phyloP scores from a whole-genome alignment of 2,888 invertebrate genomes.

The Tortrix viridana region DNA sequence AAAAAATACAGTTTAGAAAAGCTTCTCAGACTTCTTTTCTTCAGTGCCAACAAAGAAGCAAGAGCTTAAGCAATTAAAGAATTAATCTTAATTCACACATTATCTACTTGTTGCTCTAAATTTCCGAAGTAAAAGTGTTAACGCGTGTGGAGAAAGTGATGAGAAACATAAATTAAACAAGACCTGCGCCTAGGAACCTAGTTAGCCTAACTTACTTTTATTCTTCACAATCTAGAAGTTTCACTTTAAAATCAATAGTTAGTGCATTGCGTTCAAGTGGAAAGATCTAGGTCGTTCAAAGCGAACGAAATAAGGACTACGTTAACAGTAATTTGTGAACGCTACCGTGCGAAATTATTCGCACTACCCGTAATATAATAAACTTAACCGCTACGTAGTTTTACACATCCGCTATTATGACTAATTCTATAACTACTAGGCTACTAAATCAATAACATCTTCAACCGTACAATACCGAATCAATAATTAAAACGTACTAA shows the following conservation, averaged over 20 bases:
- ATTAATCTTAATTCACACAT: neutral
- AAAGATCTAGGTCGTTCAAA: constrained; percentile 32
- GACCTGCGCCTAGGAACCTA: neutral
- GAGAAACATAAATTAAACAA: neutral
- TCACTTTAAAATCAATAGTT: constrained; percentile 36
- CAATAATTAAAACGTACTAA: constrained; percentile 76
- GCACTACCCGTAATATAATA: neutral
- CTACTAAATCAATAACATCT: constrained; percentile 71
- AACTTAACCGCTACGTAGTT: neutral
- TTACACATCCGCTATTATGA: constrained; percentile 39
- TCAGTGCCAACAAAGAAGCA: neutral
- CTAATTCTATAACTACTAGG: constrained; percentile 52
- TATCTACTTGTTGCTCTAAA: constrained; percentile 14
- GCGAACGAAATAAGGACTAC: neutral
- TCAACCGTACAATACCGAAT: constrained; percentile 72
- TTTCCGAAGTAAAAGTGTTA: constrained; percentile 29
- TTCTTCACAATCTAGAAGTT: neutral
- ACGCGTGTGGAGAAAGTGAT: constrained; percentile 25
- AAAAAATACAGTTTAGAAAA: neutral
- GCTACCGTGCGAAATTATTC: neutral
- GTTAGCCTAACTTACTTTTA: neutral
- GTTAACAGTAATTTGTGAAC: constrained; percentile 10
- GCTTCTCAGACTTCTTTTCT: constrained; percentile 1
- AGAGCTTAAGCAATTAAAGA: neutral
- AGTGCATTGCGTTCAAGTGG: constrained; percentile 32